Conservation (phyloP, 2,888 invertebrate species). For the Thymelicus sylvestris region DNA sequence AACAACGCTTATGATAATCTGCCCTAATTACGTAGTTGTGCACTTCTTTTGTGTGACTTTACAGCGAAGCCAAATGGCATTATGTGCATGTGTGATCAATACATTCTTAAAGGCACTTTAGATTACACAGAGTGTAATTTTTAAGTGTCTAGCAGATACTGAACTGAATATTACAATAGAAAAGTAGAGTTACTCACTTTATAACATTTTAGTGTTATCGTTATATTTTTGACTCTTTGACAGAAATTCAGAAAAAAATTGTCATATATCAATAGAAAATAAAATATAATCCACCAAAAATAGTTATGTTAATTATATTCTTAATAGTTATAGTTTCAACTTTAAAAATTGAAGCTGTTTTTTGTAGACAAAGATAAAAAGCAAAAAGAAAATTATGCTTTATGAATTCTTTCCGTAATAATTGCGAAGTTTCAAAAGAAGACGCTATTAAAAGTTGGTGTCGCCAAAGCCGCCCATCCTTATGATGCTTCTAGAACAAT, state of each 20-base stretch:
- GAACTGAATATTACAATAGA: no score
- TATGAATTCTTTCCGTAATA: neutral
- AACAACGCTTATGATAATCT: conserved; percentile 14
- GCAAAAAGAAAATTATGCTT: neutral
- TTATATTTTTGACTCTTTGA: no score
- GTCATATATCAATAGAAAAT: no score
- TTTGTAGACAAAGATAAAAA: neutral
- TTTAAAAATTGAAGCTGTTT: neutral
- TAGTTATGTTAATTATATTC: no score
- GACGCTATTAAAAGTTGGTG: conserved; percentile 17
- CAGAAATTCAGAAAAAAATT: no score
- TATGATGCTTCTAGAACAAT: neutral
- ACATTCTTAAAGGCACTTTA: no score
- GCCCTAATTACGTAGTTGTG: conserved; percentile 11
- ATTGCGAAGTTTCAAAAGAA: conserved; percentile 15
- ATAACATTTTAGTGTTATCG: no score
- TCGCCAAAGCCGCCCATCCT: neutral
- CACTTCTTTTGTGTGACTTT: conserved; percentile 17
- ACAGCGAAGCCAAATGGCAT: neutral
- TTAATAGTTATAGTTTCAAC: neutral
- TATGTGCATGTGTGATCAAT: neutral
- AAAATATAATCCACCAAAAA: no score
- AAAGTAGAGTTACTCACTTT: no score
- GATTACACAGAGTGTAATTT: no score
- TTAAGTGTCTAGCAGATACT: no score